These are phyloP conservation scores for Lepidochitona cinerea DNA, from an alignment of 2,888 invertebrate genomes.

Conservation along the genomic window DNA sequence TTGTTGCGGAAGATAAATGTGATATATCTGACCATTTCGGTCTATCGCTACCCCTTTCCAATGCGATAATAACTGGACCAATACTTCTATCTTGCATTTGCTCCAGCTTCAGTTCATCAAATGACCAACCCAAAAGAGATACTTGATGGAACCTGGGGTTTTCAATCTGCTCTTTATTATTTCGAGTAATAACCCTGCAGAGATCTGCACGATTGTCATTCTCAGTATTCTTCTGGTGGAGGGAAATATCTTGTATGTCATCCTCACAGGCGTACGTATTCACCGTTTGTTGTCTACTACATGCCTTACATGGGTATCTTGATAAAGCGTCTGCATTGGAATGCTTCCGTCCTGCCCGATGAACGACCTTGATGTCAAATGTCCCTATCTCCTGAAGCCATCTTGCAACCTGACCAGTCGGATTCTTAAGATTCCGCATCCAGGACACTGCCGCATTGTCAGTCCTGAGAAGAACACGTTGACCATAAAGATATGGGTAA, in stretches of 20 bases:
- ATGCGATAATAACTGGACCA: neutral
- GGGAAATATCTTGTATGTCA: too few species aligned
- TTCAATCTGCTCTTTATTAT: neutral
- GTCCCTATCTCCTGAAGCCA: neutral
- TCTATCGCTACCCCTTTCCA: neutral
- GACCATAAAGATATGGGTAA: conserved; percentile 6
- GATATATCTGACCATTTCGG: neutral
- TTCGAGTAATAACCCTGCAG: neutral
- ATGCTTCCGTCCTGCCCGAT: neutral
- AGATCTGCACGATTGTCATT: too few species aligned
- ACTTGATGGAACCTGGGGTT: too few species aligned
- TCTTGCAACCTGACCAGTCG: neutral
- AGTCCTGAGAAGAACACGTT: neutral
- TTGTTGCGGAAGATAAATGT: neutral
- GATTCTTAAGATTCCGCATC: neutral
- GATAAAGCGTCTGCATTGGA: neutral
- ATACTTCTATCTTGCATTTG: neutral
- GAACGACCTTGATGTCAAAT: neutral
- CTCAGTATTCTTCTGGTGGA: too few species aligned
- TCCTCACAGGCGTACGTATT: too few species aligned
- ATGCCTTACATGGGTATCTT: neutral
- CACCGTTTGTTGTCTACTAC: neutral
- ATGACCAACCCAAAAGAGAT: neutral
- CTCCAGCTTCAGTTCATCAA: neutral
- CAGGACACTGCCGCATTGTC: conserved; percentile 5